Percentiles rank a stretch among this genome's conserved stretches.
Conservation (phyloP, 2,888 invertebrate genomes). For the Timandra comae region DNA sequence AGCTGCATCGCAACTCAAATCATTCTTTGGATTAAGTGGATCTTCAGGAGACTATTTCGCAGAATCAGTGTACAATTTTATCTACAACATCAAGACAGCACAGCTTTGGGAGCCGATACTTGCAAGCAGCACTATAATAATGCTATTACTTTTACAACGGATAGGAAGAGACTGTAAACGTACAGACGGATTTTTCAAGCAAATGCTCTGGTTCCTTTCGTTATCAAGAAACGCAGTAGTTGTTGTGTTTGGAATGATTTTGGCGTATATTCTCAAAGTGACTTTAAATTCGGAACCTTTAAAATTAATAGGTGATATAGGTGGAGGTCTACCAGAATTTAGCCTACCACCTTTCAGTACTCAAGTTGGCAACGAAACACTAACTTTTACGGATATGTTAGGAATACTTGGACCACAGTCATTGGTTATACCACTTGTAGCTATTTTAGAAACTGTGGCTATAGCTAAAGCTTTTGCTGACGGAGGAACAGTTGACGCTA, state of each 20-base stretch:
- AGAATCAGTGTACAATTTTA: slow-evolving; percentile 77
- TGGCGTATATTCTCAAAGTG: slow-evolving; percentile 72
- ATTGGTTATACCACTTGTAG: slow-evolving; percentile 80
- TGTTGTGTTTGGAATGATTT: slow-evolving; percentile 81
- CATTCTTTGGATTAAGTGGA: slow-evolving; percentile 80
- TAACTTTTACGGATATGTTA: slow-evolving; percentile 79
- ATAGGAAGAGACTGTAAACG: slow-evolving; percentile 74
- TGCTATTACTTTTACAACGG: slow-evolving; percentile 79
- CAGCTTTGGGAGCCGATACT: slow-evolving; percentile 80
- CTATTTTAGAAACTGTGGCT: slow-evolving; percentile 83
- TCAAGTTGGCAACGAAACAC: slow-evolving; percentile 74
- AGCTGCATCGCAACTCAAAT: slow-evolving; percentile 87
- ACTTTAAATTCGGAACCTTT: slow-evolving; percentile 72
- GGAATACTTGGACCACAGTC: slow-evolving; percentile 77
- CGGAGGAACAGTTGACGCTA: slow-evolving; percentile 87
- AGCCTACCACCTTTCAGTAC: slow-evolving; percentile 81
- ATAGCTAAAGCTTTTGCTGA: slow-evolving; percentile 87
- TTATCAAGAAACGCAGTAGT: slow-evolving; percentile 87
- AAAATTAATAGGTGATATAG: slow-evolving; percentile 79
- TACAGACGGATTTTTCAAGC: slow-evolving; percentile 59
- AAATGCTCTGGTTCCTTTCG: slow-evolving; percentile 79
- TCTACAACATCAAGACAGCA: slow-evolving; percentile 76
- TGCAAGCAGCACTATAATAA: slow-evolving; percentile 79
- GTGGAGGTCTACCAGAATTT: slow-evolving; percentile 83
- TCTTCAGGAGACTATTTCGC: slow-evolving; percentile 80